A percentile compares a stretch with the other conserved stretches of the same genome.
Conservation (phyloP, 1,140 invertebrate species). For the Agrypnia vestita region DNA sequence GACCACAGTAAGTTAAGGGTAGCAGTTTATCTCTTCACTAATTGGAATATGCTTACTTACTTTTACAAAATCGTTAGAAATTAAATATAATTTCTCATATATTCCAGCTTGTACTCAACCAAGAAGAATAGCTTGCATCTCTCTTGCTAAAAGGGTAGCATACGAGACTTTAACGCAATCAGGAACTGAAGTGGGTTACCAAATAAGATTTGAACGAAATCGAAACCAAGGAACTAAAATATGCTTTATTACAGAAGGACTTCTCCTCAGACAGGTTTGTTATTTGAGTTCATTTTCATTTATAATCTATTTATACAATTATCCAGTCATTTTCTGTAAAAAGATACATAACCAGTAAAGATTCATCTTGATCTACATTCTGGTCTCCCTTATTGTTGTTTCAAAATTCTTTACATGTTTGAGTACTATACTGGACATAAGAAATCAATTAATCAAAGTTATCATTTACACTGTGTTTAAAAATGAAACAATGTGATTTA, state of each 20-base stretch:
- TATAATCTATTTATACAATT: conserved; percentile 37
- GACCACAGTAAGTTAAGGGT: no score
- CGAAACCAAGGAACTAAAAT: conserved; percentile 92
- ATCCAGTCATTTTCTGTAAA: background rate
- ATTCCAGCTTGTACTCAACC: conserved; percentile 94
- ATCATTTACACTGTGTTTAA: no score
- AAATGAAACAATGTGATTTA: no score
- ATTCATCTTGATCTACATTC: background rate
- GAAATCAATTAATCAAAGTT: no score
- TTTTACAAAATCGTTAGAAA: no score
- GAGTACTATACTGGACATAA: no score
- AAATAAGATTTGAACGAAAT: conserved; percentile 97
- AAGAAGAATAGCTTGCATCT: conserved; percentile 95
- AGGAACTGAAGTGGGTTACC: conserved; percentile 91
- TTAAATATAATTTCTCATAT: conserved; percentile 1
- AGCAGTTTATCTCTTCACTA: no score
- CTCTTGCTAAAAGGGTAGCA: conserved; percentile 92
- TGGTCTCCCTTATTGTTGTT: background rate
- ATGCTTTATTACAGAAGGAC: conserved; percentile 96
- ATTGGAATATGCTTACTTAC: no score
- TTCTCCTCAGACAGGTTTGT: conserved; percentile 89
- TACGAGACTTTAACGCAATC: conserved; percentile 95
- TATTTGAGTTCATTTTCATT: background rate
- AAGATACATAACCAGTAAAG: background rate
- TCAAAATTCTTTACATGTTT: background rate